Conservation (phyloP, 2,888 invertebrate genomes). For the Meganola albula region DNA sequence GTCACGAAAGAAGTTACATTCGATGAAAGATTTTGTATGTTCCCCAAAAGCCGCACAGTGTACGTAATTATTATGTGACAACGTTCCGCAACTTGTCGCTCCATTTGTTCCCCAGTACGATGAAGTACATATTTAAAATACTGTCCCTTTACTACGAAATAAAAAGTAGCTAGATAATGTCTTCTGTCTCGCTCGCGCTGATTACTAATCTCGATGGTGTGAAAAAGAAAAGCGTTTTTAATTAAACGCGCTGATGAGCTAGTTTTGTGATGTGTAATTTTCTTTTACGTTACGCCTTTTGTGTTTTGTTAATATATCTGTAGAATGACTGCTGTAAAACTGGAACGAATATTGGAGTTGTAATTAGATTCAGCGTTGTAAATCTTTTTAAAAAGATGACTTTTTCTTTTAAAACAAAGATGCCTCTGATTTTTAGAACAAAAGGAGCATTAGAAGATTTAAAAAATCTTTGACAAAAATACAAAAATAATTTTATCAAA, state of each 20-base stretch:
- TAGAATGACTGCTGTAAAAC: conserved; percentile 5
- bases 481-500: too few species aligned
- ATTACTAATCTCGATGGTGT: conserved; percentile 25
- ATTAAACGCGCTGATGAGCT: conserved; percentile 39
- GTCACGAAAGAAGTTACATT: too few species aligned
- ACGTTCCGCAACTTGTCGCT: too few species aligned
- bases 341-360: conserved; percentile 16
- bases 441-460: too few species aligned
- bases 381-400: too few species aligned
- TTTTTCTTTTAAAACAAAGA: too few species aligned
- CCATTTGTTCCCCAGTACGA: neutral
- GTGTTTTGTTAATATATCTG: conserved; percentile 26
- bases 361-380: conserved; percentile 12
- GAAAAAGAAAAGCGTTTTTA: conserved; percentile 35
- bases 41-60: too few species aligned
- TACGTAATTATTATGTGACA: too few species aligned
- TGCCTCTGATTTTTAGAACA: too few species aligned
- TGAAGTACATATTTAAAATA: conserved; percentile 25
- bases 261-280: conserved; percentile 39
- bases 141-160: conserved; percentile 37
- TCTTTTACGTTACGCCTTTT: conserved; percentile 33
- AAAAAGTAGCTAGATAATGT: conserved; percentile 31
- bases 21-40: too few species aligned
- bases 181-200: conserved; percentile 27
- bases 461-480: too few species aligned